Conservation (phyloP, 2,888 invertebrate species). For the Gerris lacustris region DNA sequence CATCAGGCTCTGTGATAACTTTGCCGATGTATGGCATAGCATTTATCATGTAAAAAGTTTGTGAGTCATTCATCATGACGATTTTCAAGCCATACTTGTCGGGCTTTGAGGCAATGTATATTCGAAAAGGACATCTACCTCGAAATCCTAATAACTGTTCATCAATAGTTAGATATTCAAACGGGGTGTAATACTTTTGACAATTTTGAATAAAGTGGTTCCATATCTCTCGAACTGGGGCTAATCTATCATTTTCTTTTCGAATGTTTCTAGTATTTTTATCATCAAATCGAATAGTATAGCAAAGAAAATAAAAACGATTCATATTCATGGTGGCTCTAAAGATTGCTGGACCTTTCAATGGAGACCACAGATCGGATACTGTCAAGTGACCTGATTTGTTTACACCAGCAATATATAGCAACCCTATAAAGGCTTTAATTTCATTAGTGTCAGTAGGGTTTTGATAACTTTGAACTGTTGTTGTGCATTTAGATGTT, state of each 20-base stretch:
- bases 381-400: conserved; percentile 14
- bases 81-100: conserved; percentile 30
- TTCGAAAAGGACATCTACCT: conserved; percentile 28
- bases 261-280: neutral
- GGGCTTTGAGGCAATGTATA: conserved; percentile 30
- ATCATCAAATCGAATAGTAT: conserved; percentile 14
- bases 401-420: conserved; percentile 16
- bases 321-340: conserved; percentile 6
- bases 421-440: conserved; percentile 10
- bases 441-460: conserved; percentile 9
- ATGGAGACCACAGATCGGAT: conserved; percentile 10
- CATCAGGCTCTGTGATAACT: neutral
- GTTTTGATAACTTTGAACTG: conserved; percentile 15
- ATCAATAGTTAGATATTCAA: conserved; percentile 28
- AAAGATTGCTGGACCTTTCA: conserved; percentile 11
- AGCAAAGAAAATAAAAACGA: conserved; percentile 13
- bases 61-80: neutral
- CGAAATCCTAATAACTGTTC: conserved; percentile 31
- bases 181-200: conserved; percentile 25
- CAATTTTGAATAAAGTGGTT: conserved; percentile 28
- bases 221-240: conserved; percentile 26
- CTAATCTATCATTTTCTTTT: neutral
- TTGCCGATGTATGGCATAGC: conserved; percentile 14
- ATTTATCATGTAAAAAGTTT: conserved; percentile 16
- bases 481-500: no score